Evolutionary conservation across 2,888 invertebrate genomes (phyloP).

Genomic region (Macrosiphum euphorbiae): DNA sequence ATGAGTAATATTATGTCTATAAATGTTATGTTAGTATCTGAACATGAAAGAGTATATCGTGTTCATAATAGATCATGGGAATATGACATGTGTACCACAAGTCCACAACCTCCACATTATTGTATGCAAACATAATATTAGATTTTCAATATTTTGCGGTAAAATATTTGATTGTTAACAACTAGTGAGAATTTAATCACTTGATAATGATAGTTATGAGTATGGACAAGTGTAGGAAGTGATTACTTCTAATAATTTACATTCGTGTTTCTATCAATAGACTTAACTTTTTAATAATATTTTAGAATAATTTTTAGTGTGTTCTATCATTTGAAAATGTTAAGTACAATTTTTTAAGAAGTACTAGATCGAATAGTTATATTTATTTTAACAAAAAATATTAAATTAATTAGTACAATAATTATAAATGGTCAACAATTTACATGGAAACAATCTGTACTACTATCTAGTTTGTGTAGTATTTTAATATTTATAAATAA

Average conservation of each 20-base stretch:
- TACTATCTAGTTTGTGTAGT: neutral
- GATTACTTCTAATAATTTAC: neutral
- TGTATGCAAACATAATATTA: neutral
- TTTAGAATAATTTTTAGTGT: neutral
- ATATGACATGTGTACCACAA: neutral
- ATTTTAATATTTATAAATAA: neutral
- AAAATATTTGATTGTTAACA: neutral
- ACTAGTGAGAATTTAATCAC: neutral
- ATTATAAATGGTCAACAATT: neutral
- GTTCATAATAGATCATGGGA: neutral
- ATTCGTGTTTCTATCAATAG: neutral
- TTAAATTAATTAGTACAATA: neutral
- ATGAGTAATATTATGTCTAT: neutral
- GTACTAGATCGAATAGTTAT: neutral
- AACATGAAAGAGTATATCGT: neutral
- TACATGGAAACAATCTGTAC: neutral
- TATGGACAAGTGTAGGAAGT: neutral
- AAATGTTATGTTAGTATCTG: neutral
- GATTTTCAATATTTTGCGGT: neutral
- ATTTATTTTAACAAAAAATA: neutral
- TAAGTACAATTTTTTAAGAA: neutral
- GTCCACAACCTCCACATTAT: neutral
- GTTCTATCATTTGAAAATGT: neutral
- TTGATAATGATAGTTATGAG: neutral
- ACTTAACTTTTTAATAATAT: neutral